Evolutionary conservation across 2,797 vertebrate species (phyloP).

Genomic region (Alcedo quadribrachys): DNA sequence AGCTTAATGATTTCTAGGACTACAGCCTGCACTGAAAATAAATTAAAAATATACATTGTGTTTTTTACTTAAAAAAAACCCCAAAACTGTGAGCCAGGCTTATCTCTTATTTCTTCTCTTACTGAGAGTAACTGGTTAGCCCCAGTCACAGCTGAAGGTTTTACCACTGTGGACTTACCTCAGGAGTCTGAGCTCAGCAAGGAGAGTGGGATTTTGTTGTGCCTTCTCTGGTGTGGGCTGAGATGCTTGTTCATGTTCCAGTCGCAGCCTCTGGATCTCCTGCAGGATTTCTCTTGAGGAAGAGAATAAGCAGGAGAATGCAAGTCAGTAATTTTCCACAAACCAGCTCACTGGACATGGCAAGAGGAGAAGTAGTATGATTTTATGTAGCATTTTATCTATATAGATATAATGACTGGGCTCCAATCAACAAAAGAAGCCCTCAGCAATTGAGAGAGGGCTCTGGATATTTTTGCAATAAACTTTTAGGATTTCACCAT

Average conservation of each 20-base stretch:
- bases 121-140: background rate
- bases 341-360: background rate
- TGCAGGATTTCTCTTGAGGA: conserved; percentile 92
- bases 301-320: conserved; percentile 10
- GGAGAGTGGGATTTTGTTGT: conserved; percentile 95
- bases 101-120: background rate
- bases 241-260: conserved; percentile 96
- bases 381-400: background rate
- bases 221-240: conserved; percentile 91
- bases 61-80: background rate
- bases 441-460: background rate
- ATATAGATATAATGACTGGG: rapidly evolving
- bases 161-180: conserved; percentile 78
- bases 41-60: background rate
- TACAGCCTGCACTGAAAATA: background rate
- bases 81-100: background rate
- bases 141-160: background rate
- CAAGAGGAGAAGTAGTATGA: background rate
- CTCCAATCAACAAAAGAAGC: background rate
- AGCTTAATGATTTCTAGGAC: conserved; percentile 12
- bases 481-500: background rate
- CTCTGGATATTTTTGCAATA: background rate
- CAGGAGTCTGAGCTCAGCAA: conserved; percentile 94
- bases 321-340: conserved; percentile 5
- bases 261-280: conserved; percentile 95